Evolutionary conservation across 2,888 invertebrate species (phyloP), one percentile per base, ranked within the genome.

Genomic region (Apamea epomidion): DNA sequence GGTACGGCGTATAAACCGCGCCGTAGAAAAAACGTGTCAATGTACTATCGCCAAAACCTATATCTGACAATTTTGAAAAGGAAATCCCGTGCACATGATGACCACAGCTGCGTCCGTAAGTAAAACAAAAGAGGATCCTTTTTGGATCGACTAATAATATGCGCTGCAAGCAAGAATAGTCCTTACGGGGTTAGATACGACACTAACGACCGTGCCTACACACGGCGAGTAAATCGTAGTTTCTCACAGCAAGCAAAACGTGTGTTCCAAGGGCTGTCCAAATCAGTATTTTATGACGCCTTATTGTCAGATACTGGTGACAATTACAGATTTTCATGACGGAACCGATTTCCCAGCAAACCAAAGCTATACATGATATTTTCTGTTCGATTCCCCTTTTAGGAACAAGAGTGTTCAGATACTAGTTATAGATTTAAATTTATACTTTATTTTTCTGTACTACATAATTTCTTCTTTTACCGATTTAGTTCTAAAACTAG

Each of bases 391-490:
- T 51, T 16, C 58, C 10, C 8, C 8, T 54, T 42, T 72, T n/a
- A 32, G 54, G 16, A 60, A 32, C 1, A 21, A 42, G 37, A 10
- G 14, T 77, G 37, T 64, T 42, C 54, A 14, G 4, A 45, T 32
- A 64, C 16, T 58, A 18, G 37, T 54, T 32, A 25, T 72, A 42
- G 64, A 42, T 64, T 64, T 21, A 21, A 77, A 77, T 37, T 10
- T 8, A 25, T 62, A 25, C 6, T 58, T 67, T 58, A 67, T 72
- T 51, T 82, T 70, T 67, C 60, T 82, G 29, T 80, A 58, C 45
- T 60, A 58, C 51, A 67, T 78, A 51, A 78, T 64, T 48, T 67
- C 21, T 51, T 51, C 3, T 65, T 69, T 81, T 45, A 86, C 51
- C 25, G 14, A 32, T 74, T 72, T 68, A 75, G 64, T 69, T 75